These are phyloP conservation scores for Clytia hemisphaerica DNA, from an alignment of 30 jellyfish, hydroid and myxozoan genomes.

Conservation along the genomic window DNA sequence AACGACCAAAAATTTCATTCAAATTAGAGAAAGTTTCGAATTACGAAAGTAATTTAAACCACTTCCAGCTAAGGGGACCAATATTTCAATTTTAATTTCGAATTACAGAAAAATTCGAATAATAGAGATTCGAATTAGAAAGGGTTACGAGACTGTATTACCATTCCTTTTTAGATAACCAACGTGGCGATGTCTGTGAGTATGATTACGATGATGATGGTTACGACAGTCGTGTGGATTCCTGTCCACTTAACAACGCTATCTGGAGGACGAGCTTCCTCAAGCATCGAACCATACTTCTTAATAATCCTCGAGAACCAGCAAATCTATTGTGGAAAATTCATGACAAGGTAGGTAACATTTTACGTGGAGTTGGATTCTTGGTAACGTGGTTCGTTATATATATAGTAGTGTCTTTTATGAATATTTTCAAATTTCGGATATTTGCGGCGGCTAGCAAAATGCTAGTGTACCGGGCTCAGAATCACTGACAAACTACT, in stretches of 20 bases:
- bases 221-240: neutral
- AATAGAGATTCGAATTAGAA: too few relatives aligned
- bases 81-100: neutral
- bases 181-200: constrained; percentile 18
- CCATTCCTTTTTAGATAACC: constrained; percentile 4
- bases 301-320: neutral
- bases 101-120: too few relatives aligned
- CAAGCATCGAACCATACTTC: neutral
- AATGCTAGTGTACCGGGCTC: too few relatives aligned
- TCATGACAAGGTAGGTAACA: neutral
- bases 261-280: constrained; percentile 19
- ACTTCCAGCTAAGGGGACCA: neutral
- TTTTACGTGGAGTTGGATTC: neutral
- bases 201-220: constrained; percentile 15
- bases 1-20: too few relatives aligned
- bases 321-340: neutral
- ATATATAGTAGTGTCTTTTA: too few relatives aligned
- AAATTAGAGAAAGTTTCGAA: too few relatives aligned
- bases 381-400: neutral
- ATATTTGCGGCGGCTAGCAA: too few relatives aligned
- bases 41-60: neutral
- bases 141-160: neutral
- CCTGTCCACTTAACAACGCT: constrained; percentile 5
- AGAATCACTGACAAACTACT: too few relatives aligned
- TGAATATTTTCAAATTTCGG: too few relatives aligned